Conservation (phyloP, 2,888 invertebrate genomes). For the Gnatocerus cornutus region DNA sequence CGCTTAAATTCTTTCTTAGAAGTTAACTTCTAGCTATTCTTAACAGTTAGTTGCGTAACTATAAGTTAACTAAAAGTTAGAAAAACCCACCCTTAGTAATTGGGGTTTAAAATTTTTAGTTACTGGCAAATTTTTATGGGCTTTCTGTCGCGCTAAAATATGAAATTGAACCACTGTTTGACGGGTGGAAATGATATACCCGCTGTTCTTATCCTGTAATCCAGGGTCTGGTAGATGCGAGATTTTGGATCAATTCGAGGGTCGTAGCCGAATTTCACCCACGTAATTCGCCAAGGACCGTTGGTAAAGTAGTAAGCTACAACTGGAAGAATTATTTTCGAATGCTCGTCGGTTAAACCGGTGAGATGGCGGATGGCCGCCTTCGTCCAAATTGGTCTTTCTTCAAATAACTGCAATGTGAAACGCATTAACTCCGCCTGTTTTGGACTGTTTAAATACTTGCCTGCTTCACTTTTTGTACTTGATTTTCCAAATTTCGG, state of each 20-base stretch:
- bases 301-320: conserved; percentile 89
- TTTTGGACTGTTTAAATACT: no score
- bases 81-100: no score
- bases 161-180: no score
- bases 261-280: conserved; percentile 94
- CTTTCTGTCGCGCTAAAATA: no score
- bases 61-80: no score
- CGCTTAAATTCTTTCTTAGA: no score
- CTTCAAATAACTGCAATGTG: conserved; percentile 80
- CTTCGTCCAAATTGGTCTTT: conserved; percentile 92
- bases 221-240: conserved; percentile 90
- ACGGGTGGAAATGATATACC: conserved; percentile 68
- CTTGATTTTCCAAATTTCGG: conserved; percentile 64
- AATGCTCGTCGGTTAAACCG: conserved; percentile 75
- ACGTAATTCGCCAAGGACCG: conserved; percentile 95
- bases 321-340: conserved; percentile 87
- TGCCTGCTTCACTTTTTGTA: conserved; percentile 63
- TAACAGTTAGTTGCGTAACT: no score
- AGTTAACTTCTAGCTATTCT: no score
- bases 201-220: conserved; percentile 82
- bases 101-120: no score
- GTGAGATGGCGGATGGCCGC: conserved; percentile 81
- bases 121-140: no score
- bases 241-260: conserved; percentile 86
- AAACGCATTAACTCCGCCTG: no score